Conservation (phyloP, 2,888 invertebrate genomes). For the Philereme vetulata region DNA sequence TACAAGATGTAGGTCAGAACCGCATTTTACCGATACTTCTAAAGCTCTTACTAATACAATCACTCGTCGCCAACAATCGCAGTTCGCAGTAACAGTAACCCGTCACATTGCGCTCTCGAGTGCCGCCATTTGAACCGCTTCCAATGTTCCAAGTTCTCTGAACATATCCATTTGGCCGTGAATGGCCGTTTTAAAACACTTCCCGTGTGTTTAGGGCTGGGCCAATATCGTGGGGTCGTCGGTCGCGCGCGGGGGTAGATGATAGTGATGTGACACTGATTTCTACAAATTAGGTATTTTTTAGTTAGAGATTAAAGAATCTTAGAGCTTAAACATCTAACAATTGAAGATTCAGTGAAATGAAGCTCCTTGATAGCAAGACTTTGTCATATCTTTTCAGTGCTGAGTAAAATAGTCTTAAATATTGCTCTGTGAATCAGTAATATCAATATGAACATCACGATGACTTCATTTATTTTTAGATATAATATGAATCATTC, state of each 20-base stretch:
- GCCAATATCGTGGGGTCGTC: conserved; percentile 42
- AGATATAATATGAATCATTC: conserved; percentile 28
- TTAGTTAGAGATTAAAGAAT: not conserved
- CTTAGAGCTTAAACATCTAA: no score
- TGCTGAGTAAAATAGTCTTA: not conserved
- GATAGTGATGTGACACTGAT: conserved; percentile 20
- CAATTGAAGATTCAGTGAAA: not conserved
- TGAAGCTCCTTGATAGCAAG: not conserved
- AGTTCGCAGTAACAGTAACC: conserved; percentile 32
- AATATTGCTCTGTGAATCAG: not conserved
- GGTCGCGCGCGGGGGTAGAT: conserved; percentile 16
- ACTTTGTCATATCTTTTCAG: not conserved
- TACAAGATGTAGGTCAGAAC: not conserved
- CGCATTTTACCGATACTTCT: conserved; percentile 15
- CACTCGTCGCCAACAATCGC: conserved; percentile 24
- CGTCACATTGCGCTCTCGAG: conserved; percentile 34
- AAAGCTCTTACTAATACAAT: conserved; percentile 7
- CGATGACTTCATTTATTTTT: conserved; percentile 12
- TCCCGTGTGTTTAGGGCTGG: conserved; percentile 65
- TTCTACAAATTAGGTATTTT: not conserved
- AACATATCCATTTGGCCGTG: conserved; percentile 54
- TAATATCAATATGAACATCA: conserved; percentile 15
- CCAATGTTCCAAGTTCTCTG: conserved; percentile 41
- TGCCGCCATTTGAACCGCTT: conserved; percentile 40
- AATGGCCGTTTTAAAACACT: conserved; percentile 68